Conservation (phyloP, 1,140 invertebrate genomes). For the Cydia splendana region DNA sequence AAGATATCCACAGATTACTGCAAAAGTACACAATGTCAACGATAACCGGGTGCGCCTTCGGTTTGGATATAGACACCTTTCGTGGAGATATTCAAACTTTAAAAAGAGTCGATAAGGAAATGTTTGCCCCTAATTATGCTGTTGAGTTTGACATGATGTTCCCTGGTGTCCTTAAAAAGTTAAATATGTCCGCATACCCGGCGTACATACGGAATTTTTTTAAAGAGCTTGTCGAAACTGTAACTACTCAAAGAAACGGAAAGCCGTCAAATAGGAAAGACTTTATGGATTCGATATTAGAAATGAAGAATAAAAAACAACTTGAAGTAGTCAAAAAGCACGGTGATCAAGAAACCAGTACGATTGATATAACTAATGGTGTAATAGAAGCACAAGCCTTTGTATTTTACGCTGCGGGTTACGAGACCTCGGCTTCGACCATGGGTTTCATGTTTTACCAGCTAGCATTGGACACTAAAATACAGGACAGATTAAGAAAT, state of each 20-base stretch:
- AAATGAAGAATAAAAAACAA: slow-evolving; percentile 47
- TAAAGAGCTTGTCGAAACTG: slow-evolving; percentile 39
- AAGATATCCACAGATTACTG: slow-evolving; percentile 68
- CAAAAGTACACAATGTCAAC: slow-evolving; percentile 71
- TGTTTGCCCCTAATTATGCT: slow-evolving; percentile 37
- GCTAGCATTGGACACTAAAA: slow-evolving; percentile 54
- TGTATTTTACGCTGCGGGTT: slow-evolving; percentile 63
- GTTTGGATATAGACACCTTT: slow-evolving; percentile 75
- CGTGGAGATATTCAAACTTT: slow-evolving; percentile 35
- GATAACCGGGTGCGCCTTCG: slow-evolving; percentile 81
- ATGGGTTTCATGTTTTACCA: slow-evolving; percentile 59
- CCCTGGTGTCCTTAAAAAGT: slow-evolving; percentile 48
- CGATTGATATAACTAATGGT: slow-evolving; percentile 47
- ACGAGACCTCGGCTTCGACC: slow-evolving; percentile 53
- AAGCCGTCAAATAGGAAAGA: slow-evolving; percentile 43
- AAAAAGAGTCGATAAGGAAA: slow-evolving; percentile 43
- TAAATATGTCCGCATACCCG: slow-evolving; percentile 49
- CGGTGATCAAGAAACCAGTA: slow-evolving; percentile 9
- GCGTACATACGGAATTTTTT: slow-evolving; percentile 44
- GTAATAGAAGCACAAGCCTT: slow-evolving; percentile 64
- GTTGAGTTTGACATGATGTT: slow-evolving; percentile 53
- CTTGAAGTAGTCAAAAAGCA: neutral
- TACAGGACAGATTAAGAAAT: slow-evolving; percentile 65
- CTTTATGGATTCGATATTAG: slow-evolving; percentile 55
- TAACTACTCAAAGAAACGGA: slow-evolving; percentile 44